A percentile compares a stretch with the other conserved stretches of the same genome.
phyloP scores from a whole-genome alignment of 1,140 invertebrate genomes.

The Cephus cinctus region DNA sequence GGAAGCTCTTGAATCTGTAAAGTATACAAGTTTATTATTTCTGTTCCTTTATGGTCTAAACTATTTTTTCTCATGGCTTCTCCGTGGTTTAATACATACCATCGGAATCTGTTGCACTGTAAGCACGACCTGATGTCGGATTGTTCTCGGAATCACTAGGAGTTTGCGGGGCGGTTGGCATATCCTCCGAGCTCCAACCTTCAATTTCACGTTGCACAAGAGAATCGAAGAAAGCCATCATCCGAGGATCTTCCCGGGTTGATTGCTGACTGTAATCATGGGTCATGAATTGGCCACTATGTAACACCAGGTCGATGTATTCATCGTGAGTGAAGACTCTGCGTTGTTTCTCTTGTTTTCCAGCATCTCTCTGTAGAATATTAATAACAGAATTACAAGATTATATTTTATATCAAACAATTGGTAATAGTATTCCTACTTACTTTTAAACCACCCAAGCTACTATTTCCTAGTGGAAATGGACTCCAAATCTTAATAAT shows the following conservation, averaged over 20 bases:
- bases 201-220: constrained; percentile 88
- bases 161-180: constrained; percentile 31
- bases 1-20: constrained; percentile 34
- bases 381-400: background rate
- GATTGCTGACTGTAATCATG: constrained; percentile 82
- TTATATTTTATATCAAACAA: background rate
- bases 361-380: constrained; percentile 37
- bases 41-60: too few species aligned
- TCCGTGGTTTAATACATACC: constrained; percentile 25
- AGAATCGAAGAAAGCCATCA: constrained; percentile 97
- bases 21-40: background rate
- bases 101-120: constrained; percentile 42
- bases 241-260: constrained; percentile 85
- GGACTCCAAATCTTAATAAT: constrained; percentile 78
- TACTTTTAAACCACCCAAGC: constrained; percentile 49
- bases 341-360: constrained; percentile 65
- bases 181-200: constrained; percentile 60
- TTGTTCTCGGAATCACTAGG: constrained; percentile 42
- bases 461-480: constrained; percentile 40
- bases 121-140: constrained; percentile 24
- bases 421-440: constrained; percentile 5
- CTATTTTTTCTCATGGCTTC: constrained; percentile 1
- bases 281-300: constrained; percentile 73
- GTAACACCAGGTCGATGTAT: constrained; percentile 79
- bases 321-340: constrained; percentile 84